Conservation (phyloP, 2,888 invertebrate genomes). For the Gryllus longicercus region DNA sequence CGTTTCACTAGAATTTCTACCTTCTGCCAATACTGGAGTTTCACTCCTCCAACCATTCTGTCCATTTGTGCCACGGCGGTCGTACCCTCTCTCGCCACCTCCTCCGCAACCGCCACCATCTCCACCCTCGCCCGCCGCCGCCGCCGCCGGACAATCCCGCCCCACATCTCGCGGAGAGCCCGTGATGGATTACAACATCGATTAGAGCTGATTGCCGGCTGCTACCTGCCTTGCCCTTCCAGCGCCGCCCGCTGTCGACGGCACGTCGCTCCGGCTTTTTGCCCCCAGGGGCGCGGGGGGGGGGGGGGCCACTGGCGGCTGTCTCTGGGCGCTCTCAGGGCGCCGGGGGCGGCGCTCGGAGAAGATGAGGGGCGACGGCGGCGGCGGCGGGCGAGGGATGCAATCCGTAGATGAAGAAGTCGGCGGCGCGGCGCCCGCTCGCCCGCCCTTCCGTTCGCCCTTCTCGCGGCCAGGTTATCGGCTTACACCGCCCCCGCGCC, state of each 20-base stretch:
- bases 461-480: not conserved
- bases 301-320: not conserved
- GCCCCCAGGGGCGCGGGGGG: not conserved
- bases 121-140: conserved; percentile 21
- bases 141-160: not conserved
- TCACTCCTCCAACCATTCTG: not conserved
- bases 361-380: conserved; percentile 7
- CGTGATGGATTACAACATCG: conserved; percentile 51
- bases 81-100: not conserved
- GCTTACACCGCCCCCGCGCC: not conserved
- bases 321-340: not conserved
- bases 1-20: too few relatives aligned
- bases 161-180: conserved; percentile 34
- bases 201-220: conserved; percentile 48
- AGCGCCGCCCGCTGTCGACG: not conserved
- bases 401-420: not conserved
- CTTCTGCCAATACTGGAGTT: too few relatives aligned
- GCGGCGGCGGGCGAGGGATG: not conserved
- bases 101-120: not conserved
- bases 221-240: not conserved
- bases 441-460: too few relatives aligned
- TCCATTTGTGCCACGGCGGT: not conserved
- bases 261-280: not conserved
- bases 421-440: not conserved
- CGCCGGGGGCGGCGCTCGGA: not conserved